These are phyloP conservation scores for Lasioglossum leucozonium DNA, from an alignment of 2,888 invertebrate species.

Conservation along the genomic window DNA sequence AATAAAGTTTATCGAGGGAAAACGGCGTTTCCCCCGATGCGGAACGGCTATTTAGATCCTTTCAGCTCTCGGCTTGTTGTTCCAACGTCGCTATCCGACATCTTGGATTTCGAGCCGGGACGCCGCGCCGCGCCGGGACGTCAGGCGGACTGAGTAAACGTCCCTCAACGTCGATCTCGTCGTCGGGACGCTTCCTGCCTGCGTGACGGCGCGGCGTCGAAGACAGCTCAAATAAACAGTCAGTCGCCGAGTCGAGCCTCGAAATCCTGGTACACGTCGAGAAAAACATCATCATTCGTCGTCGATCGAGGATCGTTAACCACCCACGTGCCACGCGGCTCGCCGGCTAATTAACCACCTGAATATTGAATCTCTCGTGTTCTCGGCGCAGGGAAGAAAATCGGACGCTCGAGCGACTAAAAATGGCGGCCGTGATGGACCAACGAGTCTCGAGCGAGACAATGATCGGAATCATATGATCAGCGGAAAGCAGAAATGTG, in stretches of 20 bases:
- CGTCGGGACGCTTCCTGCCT: constrained; percentile 71
- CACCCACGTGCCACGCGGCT: background rate
- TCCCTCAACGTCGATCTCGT: constrained; percentile 60
- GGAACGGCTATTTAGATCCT: constrained; percentile 50
- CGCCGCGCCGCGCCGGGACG: constrained; percentile 54
- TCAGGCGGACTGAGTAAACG: constrained; percentile 64
- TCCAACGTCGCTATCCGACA: constrained; percentile 56
- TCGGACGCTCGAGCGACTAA: background rate
- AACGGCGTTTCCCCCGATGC: constrained; percentile 39
- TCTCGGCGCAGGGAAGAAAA: no score
- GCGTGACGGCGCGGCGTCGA: constrained; percentile 59
- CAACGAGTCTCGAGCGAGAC: no score
- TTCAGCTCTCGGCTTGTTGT: constrained; percentile 56
- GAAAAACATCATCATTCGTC: background rate
- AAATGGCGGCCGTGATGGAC: background rate
- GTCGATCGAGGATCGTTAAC: constrained; percentile 11
- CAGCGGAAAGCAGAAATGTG: background rate
- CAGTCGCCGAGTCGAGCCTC: constrained; percentile 64
- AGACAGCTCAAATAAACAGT: constrained; percentile 81
- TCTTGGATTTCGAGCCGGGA: constrained; percentile 60
- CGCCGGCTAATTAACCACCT: background rate
- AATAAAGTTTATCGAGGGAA: constrained; percentile 33
- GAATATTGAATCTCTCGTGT: no score
- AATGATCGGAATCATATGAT: background rate
- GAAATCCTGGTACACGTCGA: constrained; percentile 4